Evolutionary conservation across 1,140 invertebrate genomes (phyloP), one percentile per base, ranked within the genome.

Genomic region (Drosophila fuyamai): DNA sequence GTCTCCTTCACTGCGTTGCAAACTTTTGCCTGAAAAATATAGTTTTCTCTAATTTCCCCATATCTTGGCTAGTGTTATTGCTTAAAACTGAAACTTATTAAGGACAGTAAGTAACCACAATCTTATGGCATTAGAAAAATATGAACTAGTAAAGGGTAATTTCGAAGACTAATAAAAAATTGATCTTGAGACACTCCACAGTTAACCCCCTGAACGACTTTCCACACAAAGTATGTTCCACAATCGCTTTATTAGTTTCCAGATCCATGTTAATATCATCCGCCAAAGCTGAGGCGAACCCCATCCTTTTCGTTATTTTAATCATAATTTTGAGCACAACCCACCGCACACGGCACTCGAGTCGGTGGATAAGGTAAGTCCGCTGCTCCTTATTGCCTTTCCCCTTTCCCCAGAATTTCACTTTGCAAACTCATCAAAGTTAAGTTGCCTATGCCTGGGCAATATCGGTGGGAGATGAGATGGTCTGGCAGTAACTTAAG

Each of bases 391-490:
- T 65, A 35, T 46, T 46, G 47, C n/a, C 18, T 16, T 18, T 14
- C 4, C 32, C 32, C 10, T 44, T 16, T 10, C 27, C 6, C 36
- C 32, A 36, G 36, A 60, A 67, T 76, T 68, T 67, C 70, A 86
- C 79, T 89, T 79, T 50, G 79, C 79, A 88, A 84, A 89, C 84
- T 89, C 84, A 89, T 89, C 84, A 89, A 89, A 89, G 68, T 84
- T 89, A 80, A 89, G 83, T 86, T 79, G 80, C 56, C 62, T 60
- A 79, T 62, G 63, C 73, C 66, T 18, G 44, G 59, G 44, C 47
- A 73, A 59, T 59, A 70, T 71, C 35, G 68, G 66, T 29, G 38
- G 65, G 6, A 43, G 29, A 36, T 32, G 63, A 12, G 29, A n/a
- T 27, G 46, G 36, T 14, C 29, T 48, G 63, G 48, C 14, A 54